phyloP scores from a whole-genome alignment of 2,888 invertebrate genomes.

The Andrena trimmerana region DNA sequence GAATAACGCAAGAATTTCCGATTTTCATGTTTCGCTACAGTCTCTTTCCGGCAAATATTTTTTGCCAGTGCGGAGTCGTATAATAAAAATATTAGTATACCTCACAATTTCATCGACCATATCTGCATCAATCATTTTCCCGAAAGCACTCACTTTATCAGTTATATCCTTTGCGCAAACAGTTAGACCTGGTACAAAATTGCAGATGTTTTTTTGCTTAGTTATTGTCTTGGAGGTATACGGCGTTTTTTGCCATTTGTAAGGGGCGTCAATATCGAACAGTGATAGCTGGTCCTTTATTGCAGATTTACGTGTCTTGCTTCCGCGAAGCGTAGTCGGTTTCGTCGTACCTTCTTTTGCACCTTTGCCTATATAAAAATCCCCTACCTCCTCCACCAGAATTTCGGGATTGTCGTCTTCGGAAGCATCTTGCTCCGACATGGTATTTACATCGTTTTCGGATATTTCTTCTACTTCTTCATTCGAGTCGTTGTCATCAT shows the following conservation, averaged over 20 bases:
- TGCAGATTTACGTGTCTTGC: not conserved
- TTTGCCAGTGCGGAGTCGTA: not conserved
- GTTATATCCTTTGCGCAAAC: not conserved
- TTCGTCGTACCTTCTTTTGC: not conserved
- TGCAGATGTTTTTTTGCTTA: not conserved
- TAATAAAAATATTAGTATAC: not conserved
- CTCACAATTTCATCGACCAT: conserved; percentile 1
- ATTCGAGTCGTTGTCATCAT: not conserved
- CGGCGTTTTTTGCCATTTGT: not conserved
- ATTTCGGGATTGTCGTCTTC: not conserved
- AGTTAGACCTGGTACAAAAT: not conserved
- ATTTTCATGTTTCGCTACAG: not conserved
- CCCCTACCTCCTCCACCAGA: not conserved
- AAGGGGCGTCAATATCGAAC: not conserved
- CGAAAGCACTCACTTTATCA: not conserved
- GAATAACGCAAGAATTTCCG: conserved; percentile 9
- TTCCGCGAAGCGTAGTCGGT: not conserved
- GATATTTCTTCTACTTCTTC: not conserved
- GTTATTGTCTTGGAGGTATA: not conserved
- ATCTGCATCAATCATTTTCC: not conserved
- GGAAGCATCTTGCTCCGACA: not conserved
- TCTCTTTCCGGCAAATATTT: not conserved
- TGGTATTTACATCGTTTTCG: not conserved
- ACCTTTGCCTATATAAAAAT: not conserved
- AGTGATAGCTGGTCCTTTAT: not conserved